Percentiles rank a stretch among this genome's conserved stretches.
Evolutionary conservation across 2,797 vertebrate genomes (phyloP).

Genomic region (Mastacembelus armatus): DNA sequence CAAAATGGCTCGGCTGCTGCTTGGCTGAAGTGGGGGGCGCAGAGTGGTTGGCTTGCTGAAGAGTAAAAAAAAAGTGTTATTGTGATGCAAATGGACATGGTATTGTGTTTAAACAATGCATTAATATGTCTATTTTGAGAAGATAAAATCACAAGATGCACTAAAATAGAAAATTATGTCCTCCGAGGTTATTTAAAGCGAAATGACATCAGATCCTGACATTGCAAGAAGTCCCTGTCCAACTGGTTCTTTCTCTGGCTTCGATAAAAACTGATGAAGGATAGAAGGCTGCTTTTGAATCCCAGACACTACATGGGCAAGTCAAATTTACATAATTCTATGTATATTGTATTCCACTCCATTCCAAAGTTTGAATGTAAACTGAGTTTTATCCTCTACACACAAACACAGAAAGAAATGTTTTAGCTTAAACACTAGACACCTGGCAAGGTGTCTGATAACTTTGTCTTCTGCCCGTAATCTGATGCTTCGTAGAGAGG

Average conservation of each 20-base stretch:
- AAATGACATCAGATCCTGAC: conserved; percentile 76
- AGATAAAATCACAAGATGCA: conserved; percentile 68
- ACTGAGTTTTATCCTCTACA: conserved; percentile 41
- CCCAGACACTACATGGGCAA: conserved; percentile 3
- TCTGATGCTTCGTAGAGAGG: conserved; percentile 77
- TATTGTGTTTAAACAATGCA: conserved; percentile 70
- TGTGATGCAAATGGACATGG: conserved; percentile 72
- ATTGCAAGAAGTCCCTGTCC: conserved; percentile 75
- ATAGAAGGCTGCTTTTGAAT: conserved; percentile 58
- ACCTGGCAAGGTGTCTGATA: conserved; percentile 75
- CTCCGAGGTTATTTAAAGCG: conserved; percentile 75
- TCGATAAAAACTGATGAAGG: conserved; percentile 72
- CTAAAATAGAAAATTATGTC: conserved; percentile 65
- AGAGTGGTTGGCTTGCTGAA: conserved; percentile 37
- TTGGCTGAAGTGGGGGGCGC: conserved; percentile 29
- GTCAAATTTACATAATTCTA: conserved; percentile 76
- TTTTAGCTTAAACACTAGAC: conserved; percentile 59
- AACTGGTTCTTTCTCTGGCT: conserved; percentile 54
- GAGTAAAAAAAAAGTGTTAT: conserved; percentile 44
- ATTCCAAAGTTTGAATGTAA: conserved; percentile 59
- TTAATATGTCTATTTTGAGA: conserved; percentile 56
- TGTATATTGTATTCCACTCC: conserved; percentile 74
- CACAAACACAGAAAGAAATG: conserved; percentile 28
- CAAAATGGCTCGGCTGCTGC: conserved; percentile 43
- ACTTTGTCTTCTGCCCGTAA: conserved; percentile 84